Evolutionary conservation across 2,888 invertebrate species (phyloP).

Genomic region (Leptinotarsa juncta): DNA sequence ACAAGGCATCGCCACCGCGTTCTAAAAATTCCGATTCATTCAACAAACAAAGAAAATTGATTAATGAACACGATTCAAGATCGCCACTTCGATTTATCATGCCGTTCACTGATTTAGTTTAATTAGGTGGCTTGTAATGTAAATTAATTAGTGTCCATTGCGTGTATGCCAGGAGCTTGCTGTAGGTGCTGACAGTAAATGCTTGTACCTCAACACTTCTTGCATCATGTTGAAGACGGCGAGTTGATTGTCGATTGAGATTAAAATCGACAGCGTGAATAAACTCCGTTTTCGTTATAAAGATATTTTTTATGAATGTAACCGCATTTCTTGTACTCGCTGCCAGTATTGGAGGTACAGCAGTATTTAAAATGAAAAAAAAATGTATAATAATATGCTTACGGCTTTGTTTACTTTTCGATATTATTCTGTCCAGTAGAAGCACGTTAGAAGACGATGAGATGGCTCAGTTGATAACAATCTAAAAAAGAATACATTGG

Average conservation of each 20-base stretch:
- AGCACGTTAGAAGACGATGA: too few species aligned
- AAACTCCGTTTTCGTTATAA: neutral
- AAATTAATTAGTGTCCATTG: conserved; percentile 61
- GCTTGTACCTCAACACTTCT: conserved; percentile 23
- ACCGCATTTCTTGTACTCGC: neutral
- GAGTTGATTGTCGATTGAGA: conserved; percentile 12
- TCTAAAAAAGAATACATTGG: too few species aligned
- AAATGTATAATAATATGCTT: too few species aligned
- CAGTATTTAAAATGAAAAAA: too few species aligned
- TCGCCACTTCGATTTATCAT: conserved; percentile 42
- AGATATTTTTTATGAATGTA: neutral
- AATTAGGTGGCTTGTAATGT: conserved; percentile 62
- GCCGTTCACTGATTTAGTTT: conserved; percentile 58
- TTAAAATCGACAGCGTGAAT: conserved; percentile 2
- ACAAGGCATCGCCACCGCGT: neutral
- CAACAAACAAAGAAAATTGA: conserved; percentile 35
- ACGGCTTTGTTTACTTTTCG: too few species aligned
- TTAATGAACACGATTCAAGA: conserved; percentile 38
- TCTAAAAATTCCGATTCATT: neutral
- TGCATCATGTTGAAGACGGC: conserved; percentile 10
- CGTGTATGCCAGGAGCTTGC: conserved; percentile 49
- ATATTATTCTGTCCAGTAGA: too few species aligned
- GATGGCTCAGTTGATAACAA: too few species aligned
- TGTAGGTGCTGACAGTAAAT: conserved; percentile 38
- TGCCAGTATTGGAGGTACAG: too few species aligned